Evolutionary conservation across 2,797 vertebrate genomes (phyloP).

Genomic region (Alcedo atthis): DNA sequence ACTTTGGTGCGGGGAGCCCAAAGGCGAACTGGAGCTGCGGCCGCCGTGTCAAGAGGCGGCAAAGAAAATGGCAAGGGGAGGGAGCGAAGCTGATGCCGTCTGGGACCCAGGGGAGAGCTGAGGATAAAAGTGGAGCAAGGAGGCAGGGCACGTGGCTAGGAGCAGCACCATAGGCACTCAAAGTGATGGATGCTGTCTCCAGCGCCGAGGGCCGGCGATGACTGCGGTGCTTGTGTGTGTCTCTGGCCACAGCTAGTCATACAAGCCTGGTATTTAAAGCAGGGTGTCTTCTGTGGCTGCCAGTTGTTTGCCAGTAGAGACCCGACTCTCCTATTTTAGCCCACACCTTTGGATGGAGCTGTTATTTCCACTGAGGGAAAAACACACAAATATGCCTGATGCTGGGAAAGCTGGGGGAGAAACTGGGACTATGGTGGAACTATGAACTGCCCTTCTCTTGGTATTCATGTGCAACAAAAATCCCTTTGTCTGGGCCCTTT

Average conservation of each 20-base stretch:
- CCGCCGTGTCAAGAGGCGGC: neutral
- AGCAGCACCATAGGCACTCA: neutral
- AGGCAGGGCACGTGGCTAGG: neutral
- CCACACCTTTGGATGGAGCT: neutral
- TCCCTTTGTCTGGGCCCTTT: neutral
- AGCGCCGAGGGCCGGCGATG: neutral
- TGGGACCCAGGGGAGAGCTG: neutral
- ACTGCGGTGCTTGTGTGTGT: neutral
- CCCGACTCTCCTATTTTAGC: constrained; percentile 28
- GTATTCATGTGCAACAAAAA: neutral
- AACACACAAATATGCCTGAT: neutral
- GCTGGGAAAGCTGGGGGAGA: neutral
- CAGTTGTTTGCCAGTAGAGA: neutral
- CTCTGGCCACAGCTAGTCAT: neutral
- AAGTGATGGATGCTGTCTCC: neutral
- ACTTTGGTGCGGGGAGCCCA: neutral
- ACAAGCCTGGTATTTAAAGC: constrained; percentile 1
- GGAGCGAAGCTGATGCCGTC: neutral
- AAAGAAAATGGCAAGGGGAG: neutral
- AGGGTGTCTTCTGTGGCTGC: neutral
- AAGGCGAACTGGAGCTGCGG: neutral
- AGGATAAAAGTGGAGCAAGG: neutral
- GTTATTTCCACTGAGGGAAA: constrained; percentile 20
- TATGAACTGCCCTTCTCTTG: neutral
- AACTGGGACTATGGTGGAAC: neutral